Evolutionary conservation across 2,113 vertebrate species (phyloP).

Genomic region (Murina feae): DNA sequence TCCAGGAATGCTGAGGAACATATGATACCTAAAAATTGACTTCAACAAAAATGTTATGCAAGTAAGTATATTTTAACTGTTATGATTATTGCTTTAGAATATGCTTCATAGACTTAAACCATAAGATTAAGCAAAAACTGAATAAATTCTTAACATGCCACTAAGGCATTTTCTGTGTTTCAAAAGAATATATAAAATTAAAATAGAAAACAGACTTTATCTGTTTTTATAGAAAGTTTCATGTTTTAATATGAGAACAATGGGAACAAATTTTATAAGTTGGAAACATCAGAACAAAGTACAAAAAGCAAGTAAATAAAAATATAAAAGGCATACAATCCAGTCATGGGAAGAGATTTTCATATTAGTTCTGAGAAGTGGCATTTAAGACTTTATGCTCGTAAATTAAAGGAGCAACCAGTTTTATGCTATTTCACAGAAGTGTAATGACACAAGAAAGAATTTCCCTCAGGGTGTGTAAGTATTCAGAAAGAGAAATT

Average conservation of each 20-base stretch:
- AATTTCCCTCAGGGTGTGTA: not conserved
- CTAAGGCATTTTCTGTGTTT: not conserved
- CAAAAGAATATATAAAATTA: not conserved
- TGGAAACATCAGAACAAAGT: not conserved
- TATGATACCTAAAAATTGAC: constrained; percentile 15
- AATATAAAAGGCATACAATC: not conserved
- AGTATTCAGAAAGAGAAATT: not conserved
- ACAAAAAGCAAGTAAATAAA: not conserved
- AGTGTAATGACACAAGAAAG: not conserved
- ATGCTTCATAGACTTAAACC: constrained; percentile 18
- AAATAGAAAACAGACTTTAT: constrained; percentile 25
- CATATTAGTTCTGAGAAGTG: not conserved
- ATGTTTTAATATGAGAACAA: constrained; percentile 8
- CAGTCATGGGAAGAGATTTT: constrained; percentile 7
- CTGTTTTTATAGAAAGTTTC: not conserved
- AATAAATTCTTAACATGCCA: not conserved
- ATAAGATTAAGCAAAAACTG: constrained; percentile 35
- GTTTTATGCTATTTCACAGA: not conserved
- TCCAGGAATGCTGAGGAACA: constrained; percentile 13
- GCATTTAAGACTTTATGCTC: constrained; percentile 5
- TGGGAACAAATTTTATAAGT: not conserved
- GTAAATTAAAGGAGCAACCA: not conserved
- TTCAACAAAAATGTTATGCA: constrained; percentile 54
- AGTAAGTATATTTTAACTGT: constrained; percentile 32
- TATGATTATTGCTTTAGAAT: constrained; percentile 55